Evolutionary conservation across 2,113 vertebrate species (phyloP), one percentile per base, ranked within the genome.

Genomic region (Bungarus multicinctus): DNA sequence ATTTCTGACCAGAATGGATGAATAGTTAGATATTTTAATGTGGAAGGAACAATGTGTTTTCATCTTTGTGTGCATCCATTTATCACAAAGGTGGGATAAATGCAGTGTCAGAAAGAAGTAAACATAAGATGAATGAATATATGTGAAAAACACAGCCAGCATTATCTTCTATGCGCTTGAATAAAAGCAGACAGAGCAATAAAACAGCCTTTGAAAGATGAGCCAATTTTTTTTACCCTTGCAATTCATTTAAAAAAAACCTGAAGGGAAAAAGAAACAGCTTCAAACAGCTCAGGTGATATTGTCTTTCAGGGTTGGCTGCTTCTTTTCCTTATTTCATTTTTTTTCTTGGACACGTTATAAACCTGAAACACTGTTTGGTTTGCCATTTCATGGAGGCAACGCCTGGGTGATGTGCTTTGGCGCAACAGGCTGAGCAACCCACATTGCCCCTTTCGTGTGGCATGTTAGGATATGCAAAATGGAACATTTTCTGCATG

Each of bases 351-450:
- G 88, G 94, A 52, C 88, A 93, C 90, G 85, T 92, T 89, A 54
- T 1, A 69, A 92, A 74, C 43, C 94, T 74, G 94, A 94, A 88
- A 54, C 94, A 45, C 39, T 60, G 90, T 96, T 94, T 95, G 91
- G 50, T 89, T 96, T 96, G 92, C 94, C 95, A 92, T 3, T 0
- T 16, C 92, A 91, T 54, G 23, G 69, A 0, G 47, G 74, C 74
- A 43, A 88, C 94, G 93, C 94, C 94, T 93, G 85, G 90, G 74
- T 94, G 87, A 1, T 53, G 87, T 92, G 47, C 93, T 27, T 23
- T 10, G 95, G 94, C 39, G 5, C 27, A 55, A 39, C 90, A 90
- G 18, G 53, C 81, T 39, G 25, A 2, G n/a, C 34, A 39, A 90
- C 92, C 58, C 0, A 27, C 85, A 30, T 20, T 3, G 22, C 89